These are phyloP conservation scores for Setophaga kirtlandii DNA, from an alignment of 2,113 vertebrate genomes.

Conservation along the genomic window DNA sequence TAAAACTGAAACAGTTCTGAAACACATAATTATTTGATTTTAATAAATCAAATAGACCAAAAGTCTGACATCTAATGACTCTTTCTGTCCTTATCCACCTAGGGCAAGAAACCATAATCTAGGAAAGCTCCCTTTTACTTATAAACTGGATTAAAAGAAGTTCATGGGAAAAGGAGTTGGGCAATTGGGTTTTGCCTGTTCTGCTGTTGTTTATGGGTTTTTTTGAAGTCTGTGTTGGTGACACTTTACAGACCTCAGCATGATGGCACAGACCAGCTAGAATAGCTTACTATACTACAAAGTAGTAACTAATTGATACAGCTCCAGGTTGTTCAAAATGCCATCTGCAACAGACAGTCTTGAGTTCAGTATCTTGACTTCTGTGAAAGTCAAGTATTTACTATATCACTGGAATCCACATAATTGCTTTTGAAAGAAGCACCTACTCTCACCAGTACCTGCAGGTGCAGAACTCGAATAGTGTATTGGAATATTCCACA, in stretches of 20 bases:
- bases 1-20: not conserved
- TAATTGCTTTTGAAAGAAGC: not conserved
- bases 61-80: not conserved
- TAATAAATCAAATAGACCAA: not conserved
- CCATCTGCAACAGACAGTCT: accelerated
- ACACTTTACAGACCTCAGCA: not conserved
- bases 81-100: not conserved
- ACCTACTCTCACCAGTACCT: not conserved
- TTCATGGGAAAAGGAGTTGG: not conserved
- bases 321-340: not conserved
- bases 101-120: not conserved
- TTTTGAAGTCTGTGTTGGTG: not conserved
- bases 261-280: not conserved
- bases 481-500: not conserved
- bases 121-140: not conserved
- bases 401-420: not conserved
- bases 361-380: not conserved
- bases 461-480: not conserved
- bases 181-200: not conserved
- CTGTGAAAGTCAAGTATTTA: not conserved
- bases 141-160: not conserved
- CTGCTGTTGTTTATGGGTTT: not conserved
- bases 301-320: not conserved
- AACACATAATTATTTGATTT: not conserved
- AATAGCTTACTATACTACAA: not conserved